Evolutionary conservation across 2,888 invertebrate species (phyloP).

Genomic region (Xanthorhoe designata): DNA sequence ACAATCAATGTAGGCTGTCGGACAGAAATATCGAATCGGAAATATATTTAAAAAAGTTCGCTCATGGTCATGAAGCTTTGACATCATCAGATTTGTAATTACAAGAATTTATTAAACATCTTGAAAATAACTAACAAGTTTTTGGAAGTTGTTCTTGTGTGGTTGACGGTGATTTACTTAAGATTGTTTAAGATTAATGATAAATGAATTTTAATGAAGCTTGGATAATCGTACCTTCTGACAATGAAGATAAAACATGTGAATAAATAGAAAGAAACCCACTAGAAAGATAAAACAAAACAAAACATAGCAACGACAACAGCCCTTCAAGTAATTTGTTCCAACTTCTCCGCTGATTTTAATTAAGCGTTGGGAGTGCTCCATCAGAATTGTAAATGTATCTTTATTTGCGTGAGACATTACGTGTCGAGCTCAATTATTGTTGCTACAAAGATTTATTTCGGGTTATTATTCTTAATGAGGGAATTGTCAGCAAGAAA

Average conservation of each 20-base stretch:
- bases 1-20: conserved; percentile 46
- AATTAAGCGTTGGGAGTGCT: conserved; percentile 58
- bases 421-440: conserved; percentile 52
- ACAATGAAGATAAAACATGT: neutral
- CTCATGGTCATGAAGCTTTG: neutral
- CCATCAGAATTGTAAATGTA: conserved; percentile 47
- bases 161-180: neutral
- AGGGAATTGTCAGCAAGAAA: conserved; percentile 32
- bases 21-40: conserved; percentile 47
- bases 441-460: conserved; percentile 50
- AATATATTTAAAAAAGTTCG: conserved; percentile 36
- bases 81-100: neutral
- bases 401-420: conserved; percentile 53
- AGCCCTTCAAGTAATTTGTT: conserved; percentile 52
- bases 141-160: neutral
- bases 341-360: conserved; percentile 57
- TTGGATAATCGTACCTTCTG: neutral
- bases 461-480: conserved; percentile 40
- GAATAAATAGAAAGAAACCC: conserved; percentile 2
- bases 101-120: neutral
- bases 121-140: neutral
- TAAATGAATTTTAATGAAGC: too few species aligned
- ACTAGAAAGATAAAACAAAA: conserved; percentile 39
- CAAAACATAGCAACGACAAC: conserved; percentile 42
- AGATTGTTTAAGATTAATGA: neutral